Conservation (phyloP, 2,888 invertebrate species). For the Acronicta psi region DNA sequence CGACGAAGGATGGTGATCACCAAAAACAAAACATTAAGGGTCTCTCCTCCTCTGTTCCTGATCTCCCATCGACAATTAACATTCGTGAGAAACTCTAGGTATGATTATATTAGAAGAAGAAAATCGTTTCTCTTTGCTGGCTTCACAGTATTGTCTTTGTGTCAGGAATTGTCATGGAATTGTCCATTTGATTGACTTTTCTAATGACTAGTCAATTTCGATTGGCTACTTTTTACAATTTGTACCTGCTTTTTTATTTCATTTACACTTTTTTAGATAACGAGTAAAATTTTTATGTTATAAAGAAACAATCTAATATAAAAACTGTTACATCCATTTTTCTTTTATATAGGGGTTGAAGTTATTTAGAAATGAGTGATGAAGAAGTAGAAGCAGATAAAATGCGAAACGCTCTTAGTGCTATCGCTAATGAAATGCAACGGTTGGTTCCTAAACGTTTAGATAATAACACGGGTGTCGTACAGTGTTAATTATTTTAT, state of each 20-base stretch:
- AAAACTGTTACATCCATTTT: neutral
- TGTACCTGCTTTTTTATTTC: neutral
- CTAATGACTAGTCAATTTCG: conserved; percentile 14
- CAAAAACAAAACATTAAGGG: no score
- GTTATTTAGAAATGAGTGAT: conserved; percentile 30
- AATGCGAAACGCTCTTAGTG: conserved; percentile 66
- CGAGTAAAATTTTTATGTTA: conserved; percentile 22
- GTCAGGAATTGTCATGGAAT: conserved; percentile 3
- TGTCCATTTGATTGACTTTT: conserved; percentile 1
- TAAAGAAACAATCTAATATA: neutral
- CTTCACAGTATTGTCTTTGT: neutral
- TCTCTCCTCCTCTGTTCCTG: no score
- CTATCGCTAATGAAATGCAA: conserved; percentile 73
- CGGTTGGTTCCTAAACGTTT: conserved; percentile 52
- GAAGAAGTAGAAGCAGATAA: conserved; percentile 46
- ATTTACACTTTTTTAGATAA: conserved; percentile 1
- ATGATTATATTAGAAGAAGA: no score
- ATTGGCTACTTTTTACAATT: conserved; percentile 14
- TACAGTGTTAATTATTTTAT: neutral
- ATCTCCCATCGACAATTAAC: no score
- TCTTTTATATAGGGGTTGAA: neutral
- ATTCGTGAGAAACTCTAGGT: no score
- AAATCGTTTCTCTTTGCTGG: no score
- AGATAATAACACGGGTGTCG: no score
- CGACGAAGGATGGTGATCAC: no score